Evolutionary conservation across 1,140 invertebrate genomes (phyloP).

Genomic region (Drosophila neocordata): DNA sequence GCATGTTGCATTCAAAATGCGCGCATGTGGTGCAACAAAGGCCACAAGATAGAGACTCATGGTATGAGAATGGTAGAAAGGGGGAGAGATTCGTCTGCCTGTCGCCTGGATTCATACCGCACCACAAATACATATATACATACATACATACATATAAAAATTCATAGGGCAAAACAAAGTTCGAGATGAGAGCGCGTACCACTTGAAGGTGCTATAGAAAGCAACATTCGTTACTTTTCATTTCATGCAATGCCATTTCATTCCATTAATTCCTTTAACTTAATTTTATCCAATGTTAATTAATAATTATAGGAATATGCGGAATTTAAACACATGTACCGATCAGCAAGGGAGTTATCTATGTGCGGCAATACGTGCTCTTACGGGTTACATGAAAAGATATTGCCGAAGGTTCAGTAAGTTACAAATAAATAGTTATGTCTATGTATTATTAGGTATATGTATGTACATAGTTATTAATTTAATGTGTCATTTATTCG

Average conservation of each 20-base stretch:
- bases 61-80: not conserved
- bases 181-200: not conserved
- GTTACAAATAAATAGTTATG: too few relatives aligned
- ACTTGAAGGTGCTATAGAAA: not conserved
- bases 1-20: conserved; percentile 58
- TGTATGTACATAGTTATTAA: not conserved
- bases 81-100: not conserved
- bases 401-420: too few relatives aligned
- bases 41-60: conserved; percentile 15
- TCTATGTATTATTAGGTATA: too few relatives aligned
- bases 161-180: not conserved
- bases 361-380: too few relatives aligned
- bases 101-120: not conserved
- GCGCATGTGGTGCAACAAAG: conserved; percentile 46
- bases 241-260: too few relatives aligned
- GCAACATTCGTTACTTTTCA: too few relatives aligned
- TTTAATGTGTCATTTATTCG: conserved; percentile 2
- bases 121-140: not conserved
- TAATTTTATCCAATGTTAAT: too few relatives aligned
- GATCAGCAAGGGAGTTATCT: too few relatives aligned
- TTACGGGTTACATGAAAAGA: too few relatives aligned
- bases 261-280: too few relatives aligned
- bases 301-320: too few relatives aligned
- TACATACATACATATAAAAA: not conserved
- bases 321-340: too few relatives aligned